A percentile compares a stretch with the other conserved stretches of the same genome.
Conservation (phyloP, 2,888 invertebrate species). For the Micoletzkya japonica region DNA sequence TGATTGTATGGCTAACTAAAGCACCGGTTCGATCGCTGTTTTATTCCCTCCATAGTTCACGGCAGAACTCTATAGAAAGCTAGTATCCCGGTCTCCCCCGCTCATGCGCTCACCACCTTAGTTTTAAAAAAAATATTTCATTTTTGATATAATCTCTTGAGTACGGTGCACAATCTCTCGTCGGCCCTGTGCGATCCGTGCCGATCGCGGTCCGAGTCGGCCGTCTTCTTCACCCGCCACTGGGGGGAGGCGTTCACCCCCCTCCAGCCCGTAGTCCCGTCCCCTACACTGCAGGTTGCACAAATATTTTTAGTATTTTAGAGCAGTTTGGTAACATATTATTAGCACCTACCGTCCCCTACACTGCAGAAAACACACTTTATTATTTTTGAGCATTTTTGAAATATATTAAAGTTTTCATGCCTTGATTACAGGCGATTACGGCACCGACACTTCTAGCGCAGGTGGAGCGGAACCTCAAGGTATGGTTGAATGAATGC, state of each 20-base stretch:
- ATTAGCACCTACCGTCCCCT: no score
- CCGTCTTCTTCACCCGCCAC: slow-evolving; percentile 89
- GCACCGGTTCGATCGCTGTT: background rate
- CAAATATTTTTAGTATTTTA: no score
- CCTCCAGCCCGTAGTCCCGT: slow-evolving; percentile 75
- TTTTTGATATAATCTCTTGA: slow-evolving; percentile 36
- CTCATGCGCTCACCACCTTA: no score
- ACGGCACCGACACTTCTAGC: slow-evolving; percentile 12
- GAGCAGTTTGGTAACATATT: no score
- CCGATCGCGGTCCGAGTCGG: slow-evolving; percentile 78
- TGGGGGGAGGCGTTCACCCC: slow-evolving; percentile 96
- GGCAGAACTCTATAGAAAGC: background rate
- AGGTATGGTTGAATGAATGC: background rate
- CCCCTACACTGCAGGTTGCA: no score
- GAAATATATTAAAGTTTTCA: background rate
- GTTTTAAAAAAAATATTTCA: background rate
- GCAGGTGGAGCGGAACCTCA: slow-evolving; percentile 26
- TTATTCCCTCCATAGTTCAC: background rate
- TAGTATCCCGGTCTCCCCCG: no score
- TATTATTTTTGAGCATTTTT: no score
- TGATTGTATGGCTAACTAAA: no score
- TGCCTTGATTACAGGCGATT: background rate
- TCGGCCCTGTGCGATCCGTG: slow-evolving; percentile 65
- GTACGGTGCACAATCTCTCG: slow-evolving; percentile 60
- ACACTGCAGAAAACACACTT: no score